Percentiles rank a stretch among this genome's conserved stretches.
Evolutionary conservation across 2,888 invertebrate species (phyloP).

Genomic region (Ferrisia virgata): DNA sequence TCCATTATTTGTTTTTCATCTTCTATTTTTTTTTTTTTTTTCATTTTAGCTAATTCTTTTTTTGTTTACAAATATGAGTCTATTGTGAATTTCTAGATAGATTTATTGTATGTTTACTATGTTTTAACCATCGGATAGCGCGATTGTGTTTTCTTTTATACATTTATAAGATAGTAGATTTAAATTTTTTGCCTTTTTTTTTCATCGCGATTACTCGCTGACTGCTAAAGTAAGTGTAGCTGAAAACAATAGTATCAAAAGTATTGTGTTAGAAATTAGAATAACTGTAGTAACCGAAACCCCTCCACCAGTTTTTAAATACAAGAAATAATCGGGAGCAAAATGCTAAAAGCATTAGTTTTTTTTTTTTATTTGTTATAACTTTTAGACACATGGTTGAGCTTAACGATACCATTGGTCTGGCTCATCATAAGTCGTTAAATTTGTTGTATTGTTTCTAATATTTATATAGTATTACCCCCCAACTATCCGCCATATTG

Average conservation of each 20-base stretch:
- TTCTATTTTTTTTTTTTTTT: neutral
- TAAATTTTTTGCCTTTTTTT: neutral
- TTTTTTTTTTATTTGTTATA: slow-evolving; percentile 7
- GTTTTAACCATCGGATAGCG: too few species aligned
- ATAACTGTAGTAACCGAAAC: neutral
- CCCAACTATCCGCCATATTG: neutral
- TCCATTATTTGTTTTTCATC: neutral
- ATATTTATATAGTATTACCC: neutral
- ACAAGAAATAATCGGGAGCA: neutral
- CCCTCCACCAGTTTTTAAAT: neutral
- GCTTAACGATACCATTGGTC: slow-evolving; percentile 4
- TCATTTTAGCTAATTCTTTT: neutral
- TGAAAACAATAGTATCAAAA: neutral
- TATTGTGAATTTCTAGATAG: too few species aligned
- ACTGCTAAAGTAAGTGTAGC: neutral
- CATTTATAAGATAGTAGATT: neutral
- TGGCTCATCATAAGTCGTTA: slow-evolving; percentile 16
- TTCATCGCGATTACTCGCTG: neutral
- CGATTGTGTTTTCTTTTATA: too few species aligned
- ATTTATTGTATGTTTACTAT: too few species aligned
- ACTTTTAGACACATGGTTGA: slow-evolving; percentile 10
- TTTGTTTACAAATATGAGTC: neutral
- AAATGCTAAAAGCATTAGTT: slow-evolving; percentile 18
- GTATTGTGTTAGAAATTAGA: neutral
- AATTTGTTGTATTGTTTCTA: slow-evolving; percentile 20